Base-by-base conservation (phyloP, 92 coral and sea anemone species). In the Bergia puertoricense region DNA sequence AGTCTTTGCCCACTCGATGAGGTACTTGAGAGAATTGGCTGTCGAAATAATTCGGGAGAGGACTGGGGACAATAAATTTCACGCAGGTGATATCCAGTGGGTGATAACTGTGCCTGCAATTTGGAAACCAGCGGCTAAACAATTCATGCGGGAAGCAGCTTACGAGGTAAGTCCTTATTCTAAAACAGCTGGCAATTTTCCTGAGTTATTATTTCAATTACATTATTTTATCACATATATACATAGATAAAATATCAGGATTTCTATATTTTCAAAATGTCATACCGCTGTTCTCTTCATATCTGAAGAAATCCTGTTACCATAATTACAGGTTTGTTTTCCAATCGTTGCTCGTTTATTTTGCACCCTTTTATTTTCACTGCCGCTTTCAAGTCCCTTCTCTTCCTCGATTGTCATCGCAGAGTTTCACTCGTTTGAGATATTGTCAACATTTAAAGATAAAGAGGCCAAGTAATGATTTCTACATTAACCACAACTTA, bases 81-180 rank as follows among this genome's bases (percentile, higher is more conserved):
- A 51, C 71, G 71, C 71, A 66, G 51, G 37, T 7, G 86, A 82
- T 37, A 57, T 59, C 20, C 86, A 82, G 57, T 82, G 86, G 75
- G 86, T 82, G 50, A 0, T 82, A 38, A 82, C 86, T 40, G 86
- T 82, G 86, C 86, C 86, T 65, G 86, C 86, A 15, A 82, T 82
- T 43, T 82, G 86, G 86, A 66, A 45, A 36, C 76, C 77, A 39
- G 86, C 86, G 77, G 86, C 86, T 13, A 80, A 80, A 51, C 85
- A 80, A 42, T 80, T 80, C 71, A 80, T 80, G 85, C 40, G 85
- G 7, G 65, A 82, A 36, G 71, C 85, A 10, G 85, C 85, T 11
- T 80, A 80, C 85, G 57, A 51, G 81, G 88, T 85, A 45, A 11
- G 80, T 2, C 14, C 5, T 57, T 5, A 81, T 43, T 43, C 51